phyloP scores from a whole-genome alignment of 2,888 invertebrate genomes.

The Meiosimyza decipiens region DNA sequence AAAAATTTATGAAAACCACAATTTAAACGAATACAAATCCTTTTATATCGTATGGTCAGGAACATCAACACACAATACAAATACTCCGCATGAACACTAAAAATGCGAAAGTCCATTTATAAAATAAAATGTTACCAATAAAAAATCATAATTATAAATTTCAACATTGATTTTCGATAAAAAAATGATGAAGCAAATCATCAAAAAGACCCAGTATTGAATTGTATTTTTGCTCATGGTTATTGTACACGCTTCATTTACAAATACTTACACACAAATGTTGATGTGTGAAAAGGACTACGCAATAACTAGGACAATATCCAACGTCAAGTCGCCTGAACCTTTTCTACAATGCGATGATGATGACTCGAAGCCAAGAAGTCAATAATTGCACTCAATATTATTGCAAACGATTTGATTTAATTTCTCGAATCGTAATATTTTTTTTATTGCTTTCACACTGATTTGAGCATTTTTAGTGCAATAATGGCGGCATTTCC shows the following conservation, averaged over 20 bases:
- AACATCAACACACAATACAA: too few relatives aligned
- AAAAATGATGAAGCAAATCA: too few relatives aligned
- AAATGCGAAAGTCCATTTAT: too few relatives aligned
- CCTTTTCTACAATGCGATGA: too few relatives aligned
- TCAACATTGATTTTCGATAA: too few relatives aligned
- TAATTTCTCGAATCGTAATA: neutral
- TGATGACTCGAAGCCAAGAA: too few relatives aligned
- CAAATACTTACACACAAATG: slow-evolving; percentile 6
- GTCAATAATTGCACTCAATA: neutral
- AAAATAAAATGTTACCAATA: too few relatives aligned
- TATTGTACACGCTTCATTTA: neutral
- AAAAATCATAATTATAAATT: too few relatives aligned
- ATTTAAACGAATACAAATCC: too few relatives aligned
- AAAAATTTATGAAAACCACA: too few relatives aligned
- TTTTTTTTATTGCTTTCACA: neutral
- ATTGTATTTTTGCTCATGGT: neutral
- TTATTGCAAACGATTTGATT: slow-evolving; percentile 7
- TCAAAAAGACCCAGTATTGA: neutral
- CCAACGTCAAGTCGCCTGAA: neutral
- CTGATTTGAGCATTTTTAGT: neutral
- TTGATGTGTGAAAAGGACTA: neutral
- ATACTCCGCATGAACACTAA: too few relatives aligned
- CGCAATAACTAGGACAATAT: neutral
- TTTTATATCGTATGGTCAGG: too few relatives aligned
- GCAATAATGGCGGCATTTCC: slow-evolving; percentile 3